Evolutionary conservation across 1,140 invertebrate species (phyloP).

Genomic region (Heliconius hewitsoni): DNA sequence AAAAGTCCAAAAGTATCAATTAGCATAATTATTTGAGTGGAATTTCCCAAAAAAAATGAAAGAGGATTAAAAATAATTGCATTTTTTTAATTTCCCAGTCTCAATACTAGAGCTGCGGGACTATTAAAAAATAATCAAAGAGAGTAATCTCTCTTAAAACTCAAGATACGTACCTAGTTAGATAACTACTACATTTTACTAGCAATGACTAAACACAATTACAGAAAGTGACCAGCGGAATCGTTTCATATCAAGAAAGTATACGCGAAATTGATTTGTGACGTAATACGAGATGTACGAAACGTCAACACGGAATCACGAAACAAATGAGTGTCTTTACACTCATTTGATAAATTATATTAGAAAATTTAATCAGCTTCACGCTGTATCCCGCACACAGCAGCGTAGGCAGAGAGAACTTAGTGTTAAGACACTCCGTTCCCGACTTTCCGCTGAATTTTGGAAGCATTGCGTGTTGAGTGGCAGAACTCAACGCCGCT

Average conservation of each 20-base stretch:
- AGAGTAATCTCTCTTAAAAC: neutral
- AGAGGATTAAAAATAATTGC: too few relatives aligned
- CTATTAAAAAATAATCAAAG: neutral
- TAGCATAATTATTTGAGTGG: too few relatives aligned
- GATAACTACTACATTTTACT: neutral
- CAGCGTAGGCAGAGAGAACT: too few relatives aligned
- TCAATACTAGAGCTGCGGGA: too few relatives aligned
- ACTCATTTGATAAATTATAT: neutral
- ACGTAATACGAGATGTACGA: slow-evolving; percentile 14
- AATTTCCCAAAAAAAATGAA: too few relatives aligned
- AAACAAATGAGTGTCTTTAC: neutral
- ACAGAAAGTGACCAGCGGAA: slow-evolving; percentile 28
- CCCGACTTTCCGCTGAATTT: too few relatives aligned
- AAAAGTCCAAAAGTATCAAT: too few relatives aligned
- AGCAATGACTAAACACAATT: slow-evolving; percentile 27
- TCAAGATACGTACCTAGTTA: neutral
- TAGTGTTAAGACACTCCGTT: too few relatives aligned
- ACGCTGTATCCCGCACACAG: too few relatives aligned
- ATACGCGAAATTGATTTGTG: slow-evolving; percentile 18
- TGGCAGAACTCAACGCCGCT: too few relatives aligned
- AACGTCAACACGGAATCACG: neutral
- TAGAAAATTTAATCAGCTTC: neutral
- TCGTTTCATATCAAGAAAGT: slow-evolving; percentile 5
- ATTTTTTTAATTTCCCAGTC: too few relatives aligned
- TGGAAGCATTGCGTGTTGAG: too few relatives aligned